Percentiles rank a stretch among this genome's conserved stretches.
phyloP scores from a whole-genome alignment of 2,797 vertebrate species.

The Gymnothorax javanicus region DNA sequence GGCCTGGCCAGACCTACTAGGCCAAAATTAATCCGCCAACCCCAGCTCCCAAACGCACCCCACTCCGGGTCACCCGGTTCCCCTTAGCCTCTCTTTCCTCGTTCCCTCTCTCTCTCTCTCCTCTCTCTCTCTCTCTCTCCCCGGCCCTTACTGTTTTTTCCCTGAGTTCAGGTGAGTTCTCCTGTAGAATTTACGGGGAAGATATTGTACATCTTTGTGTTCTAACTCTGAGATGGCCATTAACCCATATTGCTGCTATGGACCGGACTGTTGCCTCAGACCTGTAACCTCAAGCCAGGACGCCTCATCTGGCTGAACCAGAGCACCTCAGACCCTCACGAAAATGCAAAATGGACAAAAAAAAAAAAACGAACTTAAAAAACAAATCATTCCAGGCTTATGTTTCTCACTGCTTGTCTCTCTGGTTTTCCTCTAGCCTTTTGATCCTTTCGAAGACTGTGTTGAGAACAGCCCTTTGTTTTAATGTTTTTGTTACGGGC shows the following conservation, averaged over 20 bases:
- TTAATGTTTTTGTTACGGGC: slow-evolving; percentile 7
- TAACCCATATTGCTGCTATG: slow-evolving; percentile 78
- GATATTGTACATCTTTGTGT: slow-evolving; percentile 13
- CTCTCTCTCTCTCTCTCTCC: slow-evolving; percentile 5
- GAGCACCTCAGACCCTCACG: slow-evolving; percentile 55
- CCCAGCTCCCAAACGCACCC: neutral
- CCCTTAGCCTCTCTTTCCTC: slow-evolving; percentile 2
- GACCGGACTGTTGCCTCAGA: slow-evolving; percentile 76
- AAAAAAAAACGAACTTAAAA: slow-evolving; percentile 34
- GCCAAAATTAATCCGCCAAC: slow-evolving; percentile 7
- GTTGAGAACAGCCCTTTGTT: slow-evolving; percentile 36
- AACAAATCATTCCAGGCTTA: slow-evolving; percentile 15
- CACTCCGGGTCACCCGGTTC: slow-evolving; percentile 10
- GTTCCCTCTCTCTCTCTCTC: neutral
- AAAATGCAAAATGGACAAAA: slow-evolving; percentile 41
- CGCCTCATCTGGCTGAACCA: slow-evolving; percentile 62
- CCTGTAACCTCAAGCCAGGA: slow-evolving; percentile 75
- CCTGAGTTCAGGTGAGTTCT: slow-evolving; percentile 23
- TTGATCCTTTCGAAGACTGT: slow-evolving; percentile 59
- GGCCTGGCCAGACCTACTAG: neutral
- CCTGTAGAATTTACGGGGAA: slow-evolving; percentile 24
- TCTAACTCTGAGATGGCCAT: slow-evolving; percentile 37
- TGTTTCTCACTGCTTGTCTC: slow-evolving; percentile 36
- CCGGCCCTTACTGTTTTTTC: slow-evolving; percentile 21
- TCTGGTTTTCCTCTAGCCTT: slow-evolving; percentile 41